phyloP scores from a whole-genome alignment of 2,797 vertebrate genomes.

The Pipistrellus nathusii region DNA sequence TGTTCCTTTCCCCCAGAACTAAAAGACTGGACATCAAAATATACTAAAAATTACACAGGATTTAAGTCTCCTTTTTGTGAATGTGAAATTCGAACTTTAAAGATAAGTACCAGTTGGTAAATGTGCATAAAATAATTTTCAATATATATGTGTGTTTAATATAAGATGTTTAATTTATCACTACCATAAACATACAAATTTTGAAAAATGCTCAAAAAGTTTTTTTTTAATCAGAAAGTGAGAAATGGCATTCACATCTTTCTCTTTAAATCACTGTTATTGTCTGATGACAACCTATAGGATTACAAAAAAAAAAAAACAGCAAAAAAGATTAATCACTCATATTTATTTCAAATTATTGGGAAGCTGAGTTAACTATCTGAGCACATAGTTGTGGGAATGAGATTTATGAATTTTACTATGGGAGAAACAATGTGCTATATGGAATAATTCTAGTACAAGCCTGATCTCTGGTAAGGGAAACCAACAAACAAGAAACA shows the following conservation, averaged over 20 bases:
- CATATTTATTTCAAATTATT: constrained; percentile 59
- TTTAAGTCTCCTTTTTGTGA: constrained; percentile 23
- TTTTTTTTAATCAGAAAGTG: constrained; percentile 70
- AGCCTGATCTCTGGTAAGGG: constrained; percentile 14
- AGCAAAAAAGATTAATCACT: constrained; percentile 59
- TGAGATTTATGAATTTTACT: constrained; percentile 62
- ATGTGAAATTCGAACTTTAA: constrained; percentile 62
- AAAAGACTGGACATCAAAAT: constrained; percentile 41
- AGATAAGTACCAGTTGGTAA: constrained; percentile 74
- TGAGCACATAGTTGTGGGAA: constrained; percentile 51
- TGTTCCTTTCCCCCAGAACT: background rate
- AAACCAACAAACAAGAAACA: background rate
- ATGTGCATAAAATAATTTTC: constrained; percentile 70
- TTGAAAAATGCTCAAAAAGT: constrained; percentile 68
- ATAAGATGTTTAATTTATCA: constrained; percentile 59
- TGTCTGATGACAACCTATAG: constrained; percentile 68
- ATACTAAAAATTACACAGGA: constrained; percentile 55
- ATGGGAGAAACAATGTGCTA: constrained; percentile 45
- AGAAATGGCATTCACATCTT: constrained; percentile 67
- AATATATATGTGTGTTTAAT: constrained; percentile 12
- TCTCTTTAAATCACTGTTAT: constrained; percentile 65
- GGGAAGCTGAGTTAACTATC: constrained; percentile 52
- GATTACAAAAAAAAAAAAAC: constrained; percentile 60
- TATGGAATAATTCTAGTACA: constrained; percentile 61
- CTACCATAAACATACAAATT: constrained; percentile 63